These are phyloP conservation scores for Thomomys bottae DNA, from an alignment of 2,113 vertebrate species.

Conservation along the genomic window DNA sequence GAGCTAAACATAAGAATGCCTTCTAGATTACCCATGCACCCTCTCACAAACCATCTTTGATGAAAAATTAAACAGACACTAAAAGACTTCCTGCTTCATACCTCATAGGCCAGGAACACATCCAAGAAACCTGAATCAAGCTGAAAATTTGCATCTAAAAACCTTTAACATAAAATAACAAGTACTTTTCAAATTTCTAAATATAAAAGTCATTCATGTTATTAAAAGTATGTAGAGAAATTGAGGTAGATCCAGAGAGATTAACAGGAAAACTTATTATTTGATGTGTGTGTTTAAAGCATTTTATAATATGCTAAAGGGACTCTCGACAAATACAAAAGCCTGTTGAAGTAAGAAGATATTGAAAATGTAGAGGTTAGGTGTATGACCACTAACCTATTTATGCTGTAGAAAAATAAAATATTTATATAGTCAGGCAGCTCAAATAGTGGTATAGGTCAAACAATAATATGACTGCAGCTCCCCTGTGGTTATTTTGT, in stretches of 20 bases:
- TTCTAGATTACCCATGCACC: neutral
- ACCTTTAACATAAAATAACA: slow-evolving; percentile 44
- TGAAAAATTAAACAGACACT: slow-evolving; percentile 73
- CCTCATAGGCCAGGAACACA: slow-evolving; percentile 36
- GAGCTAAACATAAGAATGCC: neutral
- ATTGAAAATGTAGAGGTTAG: neutral
- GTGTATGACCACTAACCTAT: neutral
- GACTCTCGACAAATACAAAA: neutral
- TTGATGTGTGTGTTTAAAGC: neutral
- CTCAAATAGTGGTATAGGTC: neutral
- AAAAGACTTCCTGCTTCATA: slow-evolving; percentile 63
- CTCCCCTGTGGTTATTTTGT: neutral
- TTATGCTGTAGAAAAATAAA: neutral
- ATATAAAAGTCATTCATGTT: neutral
- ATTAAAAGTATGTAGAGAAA: neutral
- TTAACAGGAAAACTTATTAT: neutral
- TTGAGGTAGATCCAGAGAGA: neutral
- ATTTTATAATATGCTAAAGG: neutral
- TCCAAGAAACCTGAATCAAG: neutral
- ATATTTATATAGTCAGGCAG: neutral
- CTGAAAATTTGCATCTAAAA: slow-evolving; percentile 26
- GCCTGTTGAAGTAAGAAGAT: neutral
- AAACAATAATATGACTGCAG: slow-evolving; percentile 39
- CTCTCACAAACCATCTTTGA: slow-evolving; percentile 55
- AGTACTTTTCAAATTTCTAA: slow-evolving; percentile 25